Conservation (phyloP, 2,888 invertebrate species). For the Mythimna ferrago region DNA sequence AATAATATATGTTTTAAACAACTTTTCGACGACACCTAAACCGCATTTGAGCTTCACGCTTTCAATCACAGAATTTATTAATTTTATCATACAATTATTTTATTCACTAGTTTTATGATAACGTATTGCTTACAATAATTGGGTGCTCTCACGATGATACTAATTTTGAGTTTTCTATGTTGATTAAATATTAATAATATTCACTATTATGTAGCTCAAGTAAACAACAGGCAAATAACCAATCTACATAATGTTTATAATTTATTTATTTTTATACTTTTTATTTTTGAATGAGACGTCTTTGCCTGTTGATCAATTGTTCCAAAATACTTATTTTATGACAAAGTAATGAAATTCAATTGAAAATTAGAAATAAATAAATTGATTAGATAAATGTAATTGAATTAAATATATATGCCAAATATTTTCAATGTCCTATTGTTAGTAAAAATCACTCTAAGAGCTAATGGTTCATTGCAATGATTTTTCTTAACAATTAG, state of each 20-base stretch:
- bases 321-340: conserved; percentile 38
- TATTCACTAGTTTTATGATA: conserved; percentile 57
- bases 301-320: conserved; percentile 45
- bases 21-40: conserved; percentile 47
- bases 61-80: conserved; percentile 70
- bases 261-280: conserved; percentile 4
- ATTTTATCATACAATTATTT: conserved; percentile 57
- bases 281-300: conserved; percentile 3
- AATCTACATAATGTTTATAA: conserved; percentile 5
- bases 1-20: conserved; percentile 10
- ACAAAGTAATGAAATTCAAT: conserved; percentile 24
- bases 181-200: conserved; percentile 56
- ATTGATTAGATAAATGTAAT: conserved; percentile 6
- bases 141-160: conserved; percentile 71
- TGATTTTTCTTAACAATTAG: conserved; percentile 17
- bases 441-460: conserved; percentile 12
- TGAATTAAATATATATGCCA: neutral
- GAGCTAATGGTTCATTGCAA: conserved; percentile 5
- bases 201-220: conserved; percentile 39
- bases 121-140: conserved; percentile 72
- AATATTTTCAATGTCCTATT: conserved; percentile 14
- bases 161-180: conserved; percentile 58
- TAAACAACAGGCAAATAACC: conserved; percentile 48
- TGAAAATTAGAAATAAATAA: conserved; percentile 10
- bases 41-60: conserved; percentile 67